Percentiles rank a stretch among this genome's conserved stretches.
Conservation (phyloP, 2,888 invertebrate species). For the Trachelus tabidus region DNA sequence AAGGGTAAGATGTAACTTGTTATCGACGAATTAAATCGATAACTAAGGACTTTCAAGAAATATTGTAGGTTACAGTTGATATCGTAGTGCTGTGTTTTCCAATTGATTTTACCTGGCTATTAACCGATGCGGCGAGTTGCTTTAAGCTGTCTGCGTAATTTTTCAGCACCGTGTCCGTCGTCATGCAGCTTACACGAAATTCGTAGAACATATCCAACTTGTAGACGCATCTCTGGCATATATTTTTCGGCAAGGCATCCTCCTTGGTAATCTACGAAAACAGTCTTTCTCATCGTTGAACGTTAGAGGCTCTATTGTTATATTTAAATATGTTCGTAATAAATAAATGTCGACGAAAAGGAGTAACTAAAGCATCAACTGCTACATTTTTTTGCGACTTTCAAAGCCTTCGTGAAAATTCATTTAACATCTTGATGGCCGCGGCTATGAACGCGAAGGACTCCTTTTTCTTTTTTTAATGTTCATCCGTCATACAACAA, state of each 20-base stretch:
- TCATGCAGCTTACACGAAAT: conserved; percentile 75
- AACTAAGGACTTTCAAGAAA: too few relatives aligned
- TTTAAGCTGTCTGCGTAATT: conserved; percentile 78
- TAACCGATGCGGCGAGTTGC: conserved; percentile 75
- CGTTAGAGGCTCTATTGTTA: too few relatives aligned
- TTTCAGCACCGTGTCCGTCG: conserved; percentile 75
- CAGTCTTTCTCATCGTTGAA: neutral
- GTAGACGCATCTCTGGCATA: conserved; percentile 76
- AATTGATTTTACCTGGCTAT: conserved; percentile 71
- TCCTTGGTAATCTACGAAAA: conserved; percentile 75
- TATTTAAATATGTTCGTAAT: too few relatives aligned
- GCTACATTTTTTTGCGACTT: neutral
- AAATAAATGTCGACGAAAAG: neutral
- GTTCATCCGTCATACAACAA: neutral
- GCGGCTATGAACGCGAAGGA: neutral
- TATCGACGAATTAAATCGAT: too few relatives aligned
- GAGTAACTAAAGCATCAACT: neutral
- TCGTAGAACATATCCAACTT: conserved; percentile 77
- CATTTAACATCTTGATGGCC: too few relatives aligned
- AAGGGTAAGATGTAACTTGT: too few relatives aligned
- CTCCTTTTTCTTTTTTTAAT: neutral
- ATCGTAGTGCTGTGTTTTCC: too few relatives aligned
- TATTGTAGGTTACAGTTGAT: too few relatives aligned
- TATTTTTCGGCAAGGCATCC: conserved; percentile 78
- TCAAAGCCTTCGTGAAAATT: too few relatives aligned